Base-by-base conservation (phyloP, 2,797 vertebrate species). In the Sebastes vulpes region DNA sequence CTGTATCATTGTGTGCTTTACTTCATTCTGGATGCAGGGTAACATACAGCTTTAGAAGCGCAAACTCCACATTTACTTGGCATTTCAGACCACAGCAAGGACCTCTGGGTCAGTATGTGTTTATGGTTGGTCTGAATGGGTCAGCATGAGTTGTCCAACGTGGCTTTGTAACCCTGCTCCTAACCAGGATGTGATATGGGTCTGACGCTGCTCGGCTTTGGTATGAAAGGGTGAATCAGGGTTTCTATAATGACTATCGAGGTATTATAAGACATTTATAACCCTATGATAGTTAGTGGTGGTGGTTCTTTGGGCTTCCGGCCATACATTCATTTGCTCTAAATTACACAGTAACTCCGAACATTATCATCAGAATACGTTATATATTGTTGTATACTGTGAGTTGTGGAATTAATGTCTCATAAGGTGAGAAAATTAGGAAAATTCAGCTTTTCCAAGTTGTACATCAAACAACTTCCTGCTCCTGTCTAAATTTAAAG, bases 91-190 rank as follows among this genome's bases (percentile, higher is more conserved):
- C 32, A 72, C 18, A 60, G 14, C 58, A 28, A 28, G 23, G 42
- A 53, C 9, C 7, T 42, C 12, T 1, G 16, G 66, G 16, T 46
- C 25, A 52, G 54, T 63, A 16, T 53, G 25, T 52, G n/a, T 54
- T 65, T 2, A 12, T 8, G 42, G 52, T 67, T 67, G 25, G 38
- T 69, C 25, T 63, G n/a, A 65, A 20, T 53, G 10, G 29, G 20
- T 53, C 52, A 4, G 38, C 52, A 31, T 52, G 35, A 9, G 7
- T 50, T 54, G 18, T 58, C 14, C 38, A 38, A 46, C n/a, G 1
- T 63, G 58, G 50, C 50, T 64, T 81, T 65, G 72, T 25, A 53
- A 14, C 38, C 25, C 3, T 23, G 57, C 59, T 80, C 50, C 35
- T 32, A 14, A 35, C 11, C 2, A 20, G 50, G 56, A 12, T 57